A percentile compares a stretch with the other conserved stretches of the same genome.
phyloP scores from a whole-genome alignment of 2,113 vertebrate species.

The Larimichthys crocea region DNA sequence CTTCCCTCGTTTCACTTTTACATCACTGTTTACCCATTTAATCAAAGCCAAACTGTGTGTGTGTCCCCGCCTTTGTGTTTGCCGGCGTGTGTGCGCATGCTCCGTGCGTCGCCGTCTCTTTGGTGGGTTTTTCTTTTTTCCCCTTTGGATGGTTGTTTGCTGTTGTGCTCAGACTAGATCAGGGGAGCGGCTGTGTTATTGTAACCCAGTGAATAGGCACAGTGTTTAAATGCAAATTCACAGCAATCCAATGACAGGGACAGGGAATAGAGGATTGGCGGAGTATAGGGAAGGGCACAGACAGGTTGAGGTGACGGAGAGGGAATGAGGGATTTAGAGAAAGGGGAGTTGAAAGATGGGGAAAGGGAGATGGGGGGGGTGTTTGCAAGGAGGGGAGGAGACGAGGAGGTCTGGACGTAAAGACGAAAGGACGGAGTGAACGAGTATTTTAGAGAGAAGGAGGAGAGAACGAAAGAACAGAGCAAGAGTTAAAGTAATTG shows the following conservation, averaged over 20 bases:
- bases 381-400: constrained; percentile 40
- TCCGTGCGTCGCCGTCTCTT: neutral
- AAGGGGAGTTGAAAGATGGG: constrained; percentile 39
- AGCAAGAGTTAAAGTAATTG: constrained; percentile 40
- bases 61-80: constrained; percentile 21
- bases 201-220: constrained; percentile 64
- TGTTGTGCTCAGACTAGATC: constrained; percentile 74
- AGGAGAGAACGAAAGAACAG: constrained; percentile 21
- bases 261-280: constrained; percentile 58
- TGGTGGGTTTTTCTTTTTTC: constrained; percentile 5
- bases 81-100: neutral
- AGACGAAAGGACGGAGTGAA: constrained; percentile 37
- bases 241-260: constrained; percentile 45
- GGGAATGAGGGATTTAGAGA: constrained; percentile 55
- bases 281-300: constrained; percentile 34
- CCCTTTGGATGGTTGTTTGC: constrained; percentile 60
- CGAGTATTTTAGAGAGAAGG: constrained; percentile 33
- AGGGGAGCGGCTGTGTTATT: constrained; percentile 61
- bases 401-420: constrained; percentile 56
- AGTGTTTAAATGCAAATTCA: constrained; percentile 77
- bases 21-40: constrained; percentile 68
- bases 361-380: constrained; percentile 42
- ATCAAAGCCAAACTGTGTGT: constrained; percentile 52
- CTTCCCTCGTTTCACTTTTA: constrained; percentile 52
- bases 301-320: constrained; percentile 65